Conservation (phyloP, 2,888 invertebrate species). For the Seira ritae region DNA sequence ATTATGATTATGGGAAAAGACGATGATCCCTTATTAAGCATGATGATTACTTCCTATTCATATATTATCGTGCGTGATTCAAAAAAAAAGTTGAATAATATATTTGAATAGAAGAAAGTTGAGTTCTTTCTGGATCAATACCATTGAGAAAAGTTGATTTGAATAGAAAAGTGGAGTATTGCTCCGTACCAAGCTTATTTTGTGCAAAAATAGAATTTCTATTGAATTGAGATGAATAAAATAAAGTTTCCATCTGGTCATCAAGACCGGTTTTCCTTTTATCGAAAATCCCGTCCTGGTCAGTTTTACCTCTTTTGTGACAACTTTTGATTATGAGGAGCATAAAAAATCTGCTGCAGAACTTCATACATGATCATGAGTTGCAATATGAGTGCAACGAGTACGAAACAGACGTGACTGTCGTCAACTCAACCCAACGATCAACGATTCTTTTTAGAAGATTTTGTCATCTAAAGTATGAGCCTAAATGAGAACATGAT, state of each 20-base stretch:
- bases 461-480: too few species aligned
- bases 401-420: slow-evolving; percentile 51
- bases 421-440: too few species aligned
- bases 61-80: background rate
- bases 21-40: too few species aligned
- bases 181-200: too few species aligned
- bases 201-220: too few species aligned
- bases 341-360: slow-evolving; percentile 14
- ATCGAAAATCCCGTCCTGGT: slow-evolving; percentile 60
- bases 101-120: background rate
- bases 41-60: background rate
- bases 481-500: too few species aligned
- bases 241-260: background rate
- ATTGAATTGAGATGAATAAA: too few species aligned
- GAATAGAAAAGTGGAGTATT: slow-evolving; percentile 29
- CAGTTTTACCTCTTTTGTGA: slow-evolving; percentile 54
- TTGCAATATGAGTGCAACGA: slow-evolving; percentile 18
- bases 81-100: slow-evolving; percentile 9
- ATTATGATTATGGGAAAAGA: slow-evolving; percentile 31
- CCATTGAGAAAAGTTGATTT: slow-evolving; percentile 36
- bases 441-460: too few species aligned
- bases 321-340: slow-evolving; percentile 33
- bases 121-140: slow-evolving; percentile 16
- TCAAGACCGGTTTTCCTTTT: slow-evolving; percentile 62
- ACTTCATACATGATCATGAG: too few species aligned